A percentile compares a stretch with the other conserved stretches of the same genome.
Evolutionary conservation across 2,113 vertebrate species (phyloP).

Genomic region (Lepus timidus): DNA sequence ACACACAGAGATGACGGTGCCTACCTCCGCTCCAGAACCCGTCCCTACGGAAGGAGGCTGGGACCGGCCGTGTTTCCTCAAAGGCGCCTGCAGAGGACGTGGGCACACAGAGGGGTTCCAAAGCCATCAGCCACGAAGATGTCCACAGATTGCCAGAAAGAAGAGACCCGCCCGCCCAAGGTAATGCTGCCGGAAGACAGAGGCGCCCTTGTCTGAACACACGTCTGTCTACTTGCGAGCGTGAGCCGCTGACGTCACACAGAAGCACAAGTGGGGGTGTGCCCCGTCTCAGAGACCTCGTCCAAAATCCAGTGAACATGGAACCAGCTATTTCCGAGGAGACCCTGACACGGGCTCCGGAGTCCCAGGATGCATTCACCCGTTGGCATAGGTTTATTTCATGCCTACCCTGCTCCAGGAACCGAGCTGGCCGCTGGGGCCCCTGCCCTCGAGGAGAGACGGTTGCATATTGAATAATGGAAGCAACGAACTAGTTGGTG

Average conservation of each 20-base stretch:
- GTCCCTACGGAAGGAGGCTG: not conserved
- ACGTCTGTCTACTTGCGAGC: fast-evolving
- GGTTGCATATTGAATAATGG: not conserved
- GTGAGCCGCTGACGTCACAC: fast-evolving
- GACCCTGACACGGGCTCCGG: not conserved
- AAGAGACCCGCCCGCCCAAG: not conserved
- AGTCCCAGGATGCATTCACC: not conserved
- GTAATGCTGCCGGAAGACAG: no score
- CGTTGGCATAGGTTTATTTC: no score
- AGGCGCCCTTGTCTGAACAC: not conserved
- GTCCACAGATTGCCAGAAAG: not conserved
- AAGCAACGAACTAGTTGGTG: not conserved
- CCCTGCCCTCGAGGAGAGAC: not conserved
- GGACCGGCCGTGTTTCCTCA: no score
- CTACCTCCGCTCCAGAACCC: no score
- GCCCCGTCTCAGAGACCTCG: not conserved
- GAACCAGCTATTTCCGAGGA: fast-evolving
- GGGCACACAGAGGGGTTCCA: not conserved
- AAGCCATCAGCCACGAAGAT: not conserved
- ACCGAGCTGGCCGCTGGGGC: no score
- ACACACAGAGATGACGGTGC: no score
- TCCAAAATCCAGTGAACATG: not conserved
- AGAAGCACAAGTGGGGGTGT: not conserved
- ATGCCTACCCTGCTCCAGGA: not conserved
- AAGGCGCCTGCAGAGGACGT: not conserved